phyloP scores from a whole-genome alignment of 2,888 invertebrate species.

The Oxyteleia sp. region DNA sequence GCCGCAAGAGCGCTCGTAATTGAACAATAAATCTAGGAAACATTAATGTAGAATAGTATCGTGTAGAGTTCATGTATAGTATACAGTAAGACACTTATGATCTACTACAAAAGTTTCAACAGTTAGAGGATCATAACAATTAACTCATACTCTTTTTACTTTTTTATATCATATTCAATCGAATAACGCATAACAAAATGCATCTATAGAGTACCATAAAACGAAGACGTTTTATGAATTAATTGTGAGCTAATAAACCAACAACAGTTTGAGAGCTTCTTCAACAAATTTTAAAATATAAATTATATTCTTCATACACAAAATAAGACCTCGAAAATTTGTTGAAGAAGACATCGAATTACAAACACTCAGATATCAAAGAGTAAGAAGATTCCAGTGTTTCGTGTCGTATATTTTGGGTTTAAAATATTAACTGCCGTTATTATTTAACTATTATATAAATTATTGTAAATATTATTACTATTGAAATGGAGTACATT shows the following conservation, averaged over 20 bases:
- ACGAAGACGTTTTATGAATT: slow-evolving; percentile 14
- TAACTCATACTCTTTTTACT: slow-evolving; percentile 76
- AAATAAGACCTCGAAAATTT: neutral
- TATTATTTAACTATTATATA: no score
- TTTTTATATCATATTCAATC: slow-evolving; percentile 55
- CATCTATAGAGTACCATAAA: slow-evolving; percentile 39
- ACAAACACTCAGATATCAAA: no score
- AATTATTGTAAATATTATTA: no score
- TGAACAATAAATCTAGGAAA: slow-evolving; percentile 84
- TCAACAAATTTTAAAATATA: slow-evolving; percentile 19
- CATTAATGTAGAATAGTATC: slow-evolving; percentile 86
- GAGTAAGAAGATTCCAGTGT: no score
- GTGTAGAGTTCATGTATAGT: slow-evolving; percentile 83
- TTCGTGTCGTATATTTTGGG: no score
- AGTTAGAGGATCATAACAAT: slow-evolving; percentile 86
- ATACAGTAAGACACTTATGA: slow-evolving; percentile 86
- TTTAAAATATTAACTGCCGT: no score
- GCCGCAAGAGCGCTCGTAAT: slow-evolving; percentile 72
- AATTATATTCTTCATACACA: no score
- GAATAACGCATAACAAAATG: slow-evolving; percentile 45
- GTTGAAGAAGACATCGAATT: neutral
- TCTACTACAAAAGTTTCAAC: slow-evolving; percentile 86
- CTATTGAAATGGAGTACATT: no score
- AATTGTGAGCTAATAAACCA: neutral
- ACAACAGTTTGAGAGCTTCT: slow-evolving; percentile 10